A percentile compares a stretch with the other conserved stretches of the same genome.
Evolutionary conservation across 2,797 vertebrate genomes (phyloP).

Genomic region (Pyrocephalus nanus): DNA sequence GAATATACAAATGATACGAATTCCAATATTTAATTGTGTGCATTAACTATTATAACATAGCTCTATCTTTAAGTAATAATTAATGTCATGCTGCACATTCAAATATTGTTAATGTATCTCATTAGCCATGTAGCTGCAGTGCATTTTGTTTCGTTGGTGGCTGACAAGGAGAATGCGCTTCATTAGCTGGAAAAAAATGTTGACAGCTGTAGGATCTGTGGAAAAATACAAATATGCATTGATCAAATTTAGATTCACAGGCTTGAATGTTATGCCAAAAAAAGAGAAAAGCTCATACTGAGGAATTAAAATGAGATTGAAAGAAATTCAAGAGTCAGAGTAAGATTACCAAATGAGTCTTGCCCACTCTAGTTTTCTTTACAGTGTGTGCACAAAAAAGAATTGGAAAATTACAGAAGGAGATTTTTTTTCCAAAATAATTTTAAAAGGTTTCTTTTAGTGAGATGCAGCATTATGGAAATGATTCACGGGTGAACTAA

Average conservation of each 20-base stretch:
- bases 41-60: neutral
- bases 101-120: neutral
- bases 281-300: neutral
- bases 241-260: constrained; percentile 4
- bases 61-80: neutral
- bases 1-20: neutral
- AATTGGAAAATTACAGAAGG: neutral
- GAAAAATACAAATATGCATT: neutral
- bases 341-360: neutral
- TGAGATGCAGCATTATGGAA: neutral
- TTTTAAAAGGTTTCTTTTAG: neutral
- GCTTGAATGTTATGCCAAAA: neutral
- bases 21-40: neutral
- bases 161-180: neutral
- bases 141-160: neutral
- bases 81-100: neutral
- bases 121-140: neutral
- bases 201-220: neutral
- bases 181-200: neutral
- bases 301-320: neutral
- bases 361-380: neutral
- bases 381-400: neutral
- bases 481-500: neutral
- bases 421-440: neutral
- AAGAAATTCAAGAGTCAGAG: constrained; percentile 9